Percentiles rank a stretch among this genome's conserved stretches.
phyloP scores from a whole-genome alignment of 2,888 invertebrate species.

The Asteroscopus sphinx region DNA sequence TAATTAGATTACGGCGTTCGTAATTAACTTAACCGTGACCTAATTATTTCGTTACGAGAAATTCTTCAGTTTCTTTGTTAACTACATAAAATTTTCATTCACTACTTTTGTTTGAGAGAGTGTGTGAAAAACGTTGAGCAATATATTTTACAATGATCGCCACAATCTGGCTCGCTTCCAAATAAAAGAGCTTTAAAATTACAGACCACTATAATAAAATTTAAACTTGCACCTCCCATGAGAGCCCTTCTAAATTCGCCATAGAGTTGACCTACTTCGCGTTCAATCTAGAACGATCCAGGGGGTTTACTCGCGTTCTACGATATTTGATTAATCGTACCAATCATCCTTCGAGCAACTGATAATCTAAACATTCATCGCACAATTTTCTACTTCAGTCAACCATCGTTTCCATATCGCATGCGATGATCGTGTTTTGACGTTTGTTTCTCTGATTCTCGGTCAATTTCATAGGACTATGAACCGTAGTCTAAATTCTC shows the following conservation, averaged over 20 bases:
- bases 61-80: slow-evolving; percentile 16
- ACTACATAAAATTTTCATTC: slow-evolving; percentile 51
- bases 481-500: too few species aligned
- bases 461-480: too few species aligned
- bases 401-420: too few species aligned
- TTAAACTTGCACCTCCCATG: slow-evolving; percentile 61
- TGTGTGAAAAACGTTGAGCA: slow-evolving; percentile 34
- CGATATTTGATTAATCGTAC: too few species aligned
- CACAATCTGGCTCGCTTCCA: slow-evolving; percentile 67
- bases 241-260: slow-evolving; percentile 76
- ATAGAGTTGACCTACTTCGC: slow-evolving; percentile 71
- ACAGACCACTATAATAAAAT: slow-evolving; percentile 64
- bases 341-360: too few species aligned
- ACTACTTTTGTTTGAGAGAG: slow-evolving; percentile 50
- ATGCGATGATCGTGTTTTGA: too few species aligned
- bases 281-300: slow-evolving; percentile 59
- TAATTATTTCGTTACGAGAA: slow-evolving; percentile 28
- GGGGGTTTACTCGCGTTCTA: too few species aligned
- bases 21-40: slow-evolving; percentile 48
- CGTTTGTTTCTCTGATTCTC: too few species aligned
- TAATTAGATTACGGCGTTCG: slow-evolving; percentile 33
- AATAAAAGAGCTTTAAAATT: slow-evolving; percentile 55
- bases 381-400: too few species aligned
- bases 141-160: slow-evolving; percentile 50
- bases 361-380: too few species aligned